Base-by-base conservation (phyloP, 1,140 invertebrate species). In the Meloidogyne exigua region DNA sequence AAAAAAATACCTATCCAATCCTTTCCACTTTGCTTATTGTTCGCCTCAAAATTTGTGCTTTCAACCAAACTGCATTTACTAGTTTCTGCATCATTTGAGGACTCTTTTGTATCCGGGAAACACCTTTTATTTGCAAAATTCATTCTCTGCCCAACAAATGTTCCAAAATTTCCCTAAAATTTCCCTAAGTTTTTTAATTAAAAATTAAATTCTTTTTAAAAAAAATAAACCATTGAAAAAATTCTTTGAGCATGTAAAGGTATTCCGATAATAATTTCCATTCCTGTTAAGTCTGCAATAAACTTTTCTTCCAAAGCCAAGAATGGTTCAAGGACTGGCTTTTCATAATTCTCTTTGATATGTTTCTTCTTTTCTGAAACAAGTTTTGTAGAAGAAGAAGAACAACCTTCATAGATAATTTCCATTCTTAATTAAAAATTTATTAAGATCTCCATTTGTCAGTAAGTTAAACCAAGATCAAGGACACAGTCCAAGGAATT, bases 131-230 rank as follows among this genome's bases (percentile, higher is more conserved):
- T 74, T 1, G 57, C 62, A 68, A 76, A 75, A 36, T 76, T 76
- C 75, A 76, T 76, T n/a, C 75, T 32, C 39, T 72, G 68, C 5
- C 75, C 75, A 23, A 76, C 49, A 39, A 76, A 76, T n/a, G 75
- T 69, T 23, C 75, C 75, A 71, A 76, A 76, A 73, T 76, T 76
- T 39, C 68, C 68, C 75, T 76, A 71, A 76, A 76, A 73, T 76
- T 76, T 39, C 68, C 68, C 75, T 76, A 4, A 36, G n/a, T 23
- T n/a, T n/a, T n/a, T 68, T 32, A 18, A 23, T 65, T 18, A 42
- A 68, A 68, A 32, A 23, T 67, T 18, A 67, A 66, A 9, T 57
- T 57, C 5, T 21, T 1, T n/a, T n/a, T 1, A n/a, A n/a, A 57
- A 57, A n/a, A n/a, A 57, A n/a, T 7, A n/a, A 57, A 57, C 49